Evolutionary conservation across 1,140 invertebrate genomes (phyloP), one percentile per base, ranked within the genome.

Genomic region (Octopus sinensis): DNA sequence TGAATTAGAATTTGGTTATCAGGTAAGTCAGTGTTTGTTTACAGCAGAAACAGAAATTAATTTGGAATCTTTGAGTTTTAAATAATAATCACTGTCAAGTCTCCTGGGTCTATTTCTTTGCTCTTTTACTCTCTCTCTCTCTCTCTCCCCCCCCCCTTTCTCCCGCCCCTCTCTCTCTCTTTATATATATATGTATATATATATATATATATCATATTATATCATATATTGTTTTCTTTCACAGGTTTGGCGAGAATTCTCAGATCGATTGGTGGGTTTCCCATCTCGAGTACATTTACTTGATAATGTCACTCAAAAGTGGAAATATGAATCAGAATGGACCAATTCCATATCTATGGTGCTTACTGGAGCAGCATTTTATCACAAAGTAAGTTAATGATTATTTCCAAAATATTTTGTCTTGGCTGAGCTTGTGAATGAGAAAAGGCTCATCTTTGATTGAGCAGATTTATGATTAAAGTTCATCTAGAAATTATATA

Each of bases 291-390:
- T 88, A n/a, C 89, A 90, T 78, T 80, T 90, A 7, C 88, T 86
- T 86, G 88, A 89, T 78, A 90, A 90, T 91, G 91, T 91, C 0
- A 87, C 87, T 6, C 84, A 84, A 53, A 88, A 87, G 79, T 99
- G 96, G 95, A 94, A 96, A 84, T 99, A 99, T 88, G 99, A 99
- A 91, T 98, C 97, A 0, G 99, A 99, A 92, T 99, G 99, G 90
- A 98, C 97, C 78, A 99, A 98, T 91, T 96, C 99, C 91, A 92
- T 99, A 56, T 98, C 96, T 83, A 99, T 99, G 98, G 97, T 99
- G 80, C 92, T 99, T 54, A 99, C 98, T 12, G 98, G 94, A 30
- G 98, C 97, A n/a, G 97, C 97, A 52, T 99, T 99, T 90, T 93
- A 98, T 81, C 98, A 99, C 91, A 97, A 98, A 87, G 92, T 93